Base-by-base conservation (phyloP, 2,888 invertebrate species). In the Drosophila macrospina region DNA sequence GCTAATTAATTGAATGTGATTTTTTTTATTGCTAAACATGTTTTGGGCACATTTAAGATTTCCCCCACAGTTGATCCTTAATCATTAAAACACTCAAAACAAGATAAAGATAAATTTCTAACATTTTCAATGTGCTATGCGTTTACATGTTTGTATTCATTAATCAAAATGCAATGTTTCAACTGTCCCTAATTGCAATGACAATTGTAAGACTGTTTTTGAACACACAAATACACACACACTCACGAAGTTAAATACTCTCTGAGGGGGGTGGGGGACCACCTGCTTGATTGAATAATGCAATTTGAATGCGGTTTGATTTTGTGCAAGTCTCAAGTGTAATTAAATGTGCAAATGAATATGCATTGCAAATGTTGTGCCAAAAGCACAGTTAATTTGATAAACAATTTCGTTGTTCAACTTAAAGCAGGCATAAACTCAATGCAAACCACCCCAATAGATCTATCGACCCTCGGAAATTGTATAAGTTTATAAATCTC, bases 301-400 rank as follows among this genome's bases (percentile, higher is more conserved):
- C 68, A 71, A 85, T 82, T 83, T 78, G 78, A 71, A 82, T 80
- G 80, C 69, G 80, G 82, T 80, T 78, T 85, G 80, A 82, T 85
- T 80, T 80, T 80, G 75, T 78, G 70, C 64, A 69, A 72, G 50
- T 78, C 84, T 81, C 81, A 62, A 78, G 84, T 76, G 81, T 84
- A 81, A 80, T 81, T 80, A 78, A 80, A 71, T 68, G 67, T 80
- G 68, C 82, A 74, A 79, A 79, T 75, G 63, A 75, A 75, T 65
- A 64, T 57, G 54, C 67, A 57, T 54, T 30, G 39, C 55, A 37
- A 62, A 56, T 66, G 64, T 50, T 61, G 37, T 47, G 28, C 34
- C 66, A 68, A 64, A 65, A 63, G 67, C 39, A 44, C 59, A 55
- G 70, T 71, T 83, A 72, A 78, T 78, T 68, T 20, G 61, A 70